Evolutionary conservation across 2,113 vertebrate species (phyloP), one percentile per base, ranked within the genome.

Genomic region (Chauna torquata): DNA sequence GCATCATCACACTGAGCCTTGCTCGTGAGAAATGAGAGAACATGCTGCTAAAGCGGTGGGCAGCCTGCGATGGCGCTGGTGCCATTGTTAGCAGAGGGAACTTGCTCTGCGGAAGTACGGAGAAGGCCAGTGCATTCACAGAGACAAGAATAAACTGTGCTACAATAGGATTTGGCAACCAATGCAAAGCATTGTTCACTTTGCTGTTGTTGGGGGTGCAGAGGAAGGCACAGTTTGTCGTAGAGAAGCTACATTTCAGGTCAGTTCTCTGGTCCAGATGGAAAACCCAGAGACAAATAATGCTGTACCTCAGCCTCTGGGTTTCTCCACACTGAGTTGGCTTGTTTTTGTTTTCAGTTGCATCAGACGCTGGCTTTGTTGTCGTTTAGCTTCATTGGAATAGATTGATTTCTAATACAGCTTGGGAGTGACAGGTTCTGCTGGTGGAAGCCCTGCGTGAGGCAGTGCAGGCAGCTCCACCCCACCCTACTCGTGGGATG

Each of bases 91-190:
- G 75, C 70, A 61, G 55, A 78, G 30, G 25, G 82, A 88, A 55
- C 72, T 84, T 84, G 68, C n/a, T 12, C 49, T 90, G 81, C 45
- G 49, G 74, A 92, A 94, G 54, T 13, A 58, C 3, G 5, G 79
- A 93, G 90, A 78, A 93, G 45, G 64, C 59, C 79, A 82, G 32
- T 84, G 77, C 44, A 44, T 91, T 94, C 77, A 86, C 64, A 86
- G 52, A 95, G 72, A 93, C 93, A 88, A 92, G 64, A 94, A 90
- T 82, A 96, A 94, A 90, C 55, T 30, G 36, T 0, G 0, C 38
- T 78, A 82, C 77, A 93, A 75, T 64, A 84, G 72, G 80, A 84
- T 82, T 61, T 93, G 90, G 83, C 92, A 92, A 74, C 44, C 84
- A 89, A 86, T 19, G 52, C 3, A 3, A 86, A 75, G 61, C 45